Base-by-base conservation (phyloP, 2,797 vertebrate species). In the Etheostoma nigrum region DNA sequence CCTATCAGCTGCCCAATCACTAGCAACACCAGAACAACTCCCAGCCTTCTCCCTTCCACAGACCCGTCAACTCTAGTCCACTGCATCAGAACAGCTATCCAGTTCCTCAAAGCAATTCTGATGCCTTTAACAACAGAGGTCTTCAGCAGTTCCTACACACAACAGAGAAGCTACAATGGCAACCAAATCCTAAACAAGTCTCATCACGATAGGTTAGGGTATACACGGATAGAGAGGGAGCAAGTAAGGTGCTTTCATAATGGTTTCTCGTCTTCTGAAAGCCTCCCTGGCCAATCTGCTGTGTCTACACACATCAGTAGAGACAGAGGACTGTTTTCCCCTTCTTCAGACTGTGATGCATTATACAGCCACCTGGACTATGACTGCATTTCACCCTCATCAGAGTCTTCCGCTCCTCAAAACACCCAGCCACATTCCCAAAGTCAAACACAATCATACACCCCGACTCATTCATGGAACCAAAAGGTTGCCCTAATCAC, bases 211-310 rank as follows among this genome's bases (percentile, higher is more conserved):
- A 78, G 60, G 48, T 21, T 40, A 67, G 81, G 66, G 16, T 83
- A 65, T 78, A 85, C 64, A n/a, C 70, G 54, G 30, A 67, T 27
- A 11, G 74, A 86, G 49, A 76, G 33, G 59, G 90, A 89, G 42
- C 84, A 68, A 51, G 59, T 33, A 27, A 79, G 54, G 13, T 54
- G 54, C 70, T 87, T 88, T n/a, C 85, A 87, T 15, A 91, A 92
- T 88, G 88, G 86, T 11, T 85, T 84, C 42, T 81, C 82, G 10
- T 90, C 88, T 54, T 86, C 85, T 25, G 88, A 94, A 67, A 84
- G 72, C 77, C 72, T 88, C 11, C 70, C 69, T 21, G 33, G 53
- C 57, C 82, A 85, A 23, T 86, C 78, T 53, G 62, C 52, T 52
- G 61, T 52, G 65, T 79, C 77, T 71, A 23, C n/a, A 51, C 86